phyloP scores from a whole-genome alignment of 1,140 invertebrate genomes.

The Zaprionus camerounensis region DNA sequence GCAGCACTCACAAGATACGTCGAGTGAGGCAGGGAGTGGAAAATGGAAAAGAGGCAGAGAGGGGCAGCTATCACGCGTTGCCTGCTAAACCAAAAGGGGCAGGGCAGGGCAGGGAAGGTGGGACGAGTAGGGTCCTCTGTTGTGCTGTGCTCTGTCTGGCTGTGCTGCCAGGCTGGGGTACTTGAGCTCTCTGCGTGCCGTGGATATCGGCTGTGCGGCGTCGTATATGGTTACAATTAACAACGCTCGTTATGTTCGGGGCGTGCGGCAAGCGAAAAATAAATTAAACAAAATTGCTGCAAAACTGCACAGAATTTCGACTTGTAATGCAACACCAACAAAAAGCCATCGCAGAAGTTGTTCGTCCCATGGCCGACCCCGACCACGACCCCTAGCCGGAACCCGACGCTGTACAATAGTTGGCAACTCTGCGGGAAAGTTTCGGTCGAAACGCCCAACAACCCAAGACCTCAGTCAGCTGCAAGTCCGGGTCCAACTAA shows the following conservation, averaged over 20 bases:
- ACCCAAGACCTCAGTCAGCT: neutral
- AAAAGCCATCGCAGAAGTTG: constrained; percentile 13
- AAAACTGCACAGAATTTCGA: constrained; percentile 68
- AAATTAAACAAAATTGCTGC: constrained; percentile 78
- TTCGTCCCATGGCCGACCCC: neutral
- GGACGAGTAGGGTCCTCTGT: neutral
- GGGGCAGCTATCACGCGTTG: constrained; percentile 16
- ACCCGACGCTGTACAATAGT: constrained; percentile 1
- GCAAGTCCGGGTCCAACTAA: constrained; percentile 25
- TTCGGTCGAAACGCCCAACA: constrained; percentile 6
- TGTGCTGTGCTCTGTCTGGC: neutral
- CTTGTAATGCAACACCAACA: constrained; percentile 73
- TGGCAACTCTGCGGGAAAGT: constrained; percentile 17
- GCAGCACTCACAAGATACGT: constrained; percentile 8
- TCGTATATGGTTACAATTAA: constrained; percentile 71
- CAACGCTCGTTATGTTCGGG: constrained; percentile 74
- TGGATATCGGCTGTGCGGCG: constrained; percentile 52
- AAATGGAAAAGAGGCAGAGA: neutral
- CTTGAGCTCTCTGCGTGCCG: constrained; percentile 26
- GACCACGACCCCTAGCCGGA: constrained; percentile 3
- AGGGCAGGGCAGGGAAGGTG: neutral
- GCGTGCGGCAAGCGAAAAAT: constrained; percentile 62
- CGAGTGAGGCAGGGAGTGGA: constrained; percentile 1
- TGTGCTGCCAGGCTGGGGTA: constrained; percentile 5
- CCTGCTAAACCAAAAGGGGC: constrained; percentile 23